Base-by-base conservation (phyloP, 2,113 vertebrate genomes). In the Heterochromis multidens region DNA sequence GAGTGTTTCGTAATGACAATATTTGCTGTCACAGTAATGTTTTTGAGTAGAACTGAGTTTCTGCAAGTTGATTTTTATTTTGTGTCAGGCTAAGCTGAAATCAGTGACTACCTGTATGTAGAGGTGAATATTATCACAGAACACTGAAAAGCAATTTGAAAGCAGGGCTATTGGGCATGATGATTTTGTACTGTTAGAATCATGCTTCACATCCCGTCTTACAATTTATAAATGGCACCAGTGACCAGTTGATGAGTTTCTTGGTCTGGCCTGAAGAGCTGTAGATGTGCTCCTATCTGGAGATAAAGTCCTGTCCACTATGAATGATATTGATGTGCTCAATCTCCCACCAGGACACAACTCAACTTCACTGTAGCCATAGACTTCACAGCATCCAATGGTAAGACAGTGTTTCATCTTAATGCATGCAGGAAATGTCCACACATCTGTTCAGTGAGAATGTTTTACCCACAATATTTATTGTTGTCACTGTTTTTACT, bases 321-420 rank as follows among this genome's bases (percentile, higher is more conserved):
- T 67, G 21, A 88, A 8, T 79, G 52, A 88, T 40, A 4, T 35
- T 27, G 40, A 77, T 82, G 33, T 76, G 35, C 27, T 89, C 29
- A 2, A 52, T 92, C 57, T 92, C 85, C 56, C 80, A 35, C 58
- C 93, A 98, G 97, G 96, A 98, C 97, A 0, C 98, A 98, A 94
- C 94, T 98, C 92, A 98, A 98, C 95, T 98, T 98, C 95, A 98
- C 97, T 0, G 98, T 98, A 25, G 98, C 98, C 89, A 98, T 98
- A 35, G 98, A 98, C 95, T 98, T 98, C 95, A 98, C 98, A 70
- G 98, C 98, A 81, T 98, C 98, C 83, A 98, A 98, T 2, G 98
- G 97, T 98, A 94, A 96, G 97, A 91, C 19, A 4, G 23, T 31
- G 33, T 82, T 77, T 12, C 57, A 2, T 80, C n/a, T 35, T 31